Evolutionary conservation across 2,888 invertebrate genomes (phyloP), one percentile per base, ranked within the genome.

Genomic region (Teleiodes luculella): DNA sequence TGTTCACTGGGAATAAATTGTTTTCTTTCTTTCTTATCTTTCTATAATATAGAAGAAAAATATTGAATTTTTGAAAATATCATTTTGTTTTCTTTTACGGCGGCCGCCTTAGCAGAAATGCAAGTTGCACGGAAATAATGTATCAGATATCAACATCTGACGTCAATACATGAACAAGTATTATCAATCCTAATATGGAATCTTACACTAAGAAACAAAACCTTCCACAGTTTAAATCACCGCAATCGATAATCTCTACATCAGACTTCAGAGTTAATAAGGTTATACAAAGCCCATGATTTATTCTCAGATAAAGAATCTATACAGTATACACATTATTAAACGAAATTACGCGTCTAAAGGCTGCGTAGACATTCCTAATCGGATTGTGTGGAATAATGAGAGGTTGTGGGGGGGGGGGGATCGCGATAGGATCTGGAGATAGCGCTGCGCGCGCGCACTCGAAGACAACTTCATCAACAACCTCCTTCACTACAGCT

Each of bases 331-430:
- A 68, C 57, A 58, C 62, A 63, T 63, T 62, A 61, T 63, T 56
- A 59, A 59, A 59, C 51, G 53, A 60, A 59, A 61, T 60, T 68
- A 68, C 61, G 64, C 63, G 53, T 54, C 63, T 63, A 66, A 72
- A 67, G 64, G 65, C 59, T 57, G 60, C 64, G 64, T 66, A 69
- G 67, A 73, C 70, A 70, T 63, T 66, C 58, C 63, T 76, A 78
- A 80, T 78, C 78, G 74, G 70, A 78, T 78, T 70, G 74, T 66
- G 64, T 60, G 70, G 72, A 71, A 74, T 76, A 75, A 76, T 72
- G 73, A 76, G 76, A 76, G 39, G 49, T 49, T n/a, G n/a, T n/a
- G n/a, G 36, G 47, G 33, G 47, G 39, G 39, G 18, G 18, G 18
- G 18, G 37, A 46, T 57, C 57, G 65, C 55, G 80, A 82, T 81